Evolutionary conservation across 2,797 vertebrate species (phyloP), one percentile per base, ranked within the genome.

Genomic region (Gymnoscopelus braueri): DNA sequence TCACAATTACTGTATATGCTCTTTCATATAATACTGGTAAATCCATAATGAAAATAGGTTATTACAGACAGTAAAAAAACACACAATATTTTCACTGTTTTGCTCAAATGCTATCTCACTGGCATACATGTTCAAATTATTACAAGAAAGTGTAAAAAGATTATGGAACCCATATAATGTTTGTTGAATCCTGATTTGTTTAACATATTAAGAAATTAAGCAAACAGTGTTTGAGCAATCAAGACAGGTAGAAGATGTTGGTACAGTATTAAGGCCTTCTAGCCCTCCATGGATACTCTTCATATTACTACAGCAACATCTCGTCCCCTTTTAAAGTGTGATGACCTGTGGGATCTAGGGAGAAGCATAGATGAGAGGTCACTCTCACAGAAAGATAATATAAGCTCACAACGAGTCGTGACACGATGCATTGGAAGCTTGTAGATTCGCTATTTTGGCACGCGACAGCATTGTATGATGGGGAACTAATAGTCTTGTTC

Each of bases 231-330:
- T 29, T 29, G 26, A 29, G 26, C 26, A 29, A 29, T 29, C 26
- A 29, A 29, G 19, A 19, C 19, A 19, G 48, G 4, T 50, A 50
- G 14, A 50, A 50, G 14, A 11, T 50, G 10, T 13, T 50, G 14
- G 48, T 50, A 12, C 48, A 50, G 47, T 4, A 0, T 0, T 39
- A 9, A 32, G 72, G 14, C 73, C 63, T 0, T 11, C 3, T 0
- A 60, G 29, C n/a, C 24, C 50, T 75, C 67, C 2, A 87, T 39
- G 68, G 64, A 81, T n/a, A 84, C 70, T 56, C 5, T 13, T 80
- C 71, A 2, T 3, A 24, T 10, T 68, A 0, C 44, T 88, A 63
- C 24, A 2, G 8, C 12, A 89, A n/a, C 19, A 79, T 11, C 0
- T 12, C 69, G 51, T 77, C 75, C 13, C 75, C 85, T n/a, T 56